Evolutionary conservation across 2,113 vertebrate genomes (phyloP).

Genomic region (Trematocara unimaculatum): DNA sequence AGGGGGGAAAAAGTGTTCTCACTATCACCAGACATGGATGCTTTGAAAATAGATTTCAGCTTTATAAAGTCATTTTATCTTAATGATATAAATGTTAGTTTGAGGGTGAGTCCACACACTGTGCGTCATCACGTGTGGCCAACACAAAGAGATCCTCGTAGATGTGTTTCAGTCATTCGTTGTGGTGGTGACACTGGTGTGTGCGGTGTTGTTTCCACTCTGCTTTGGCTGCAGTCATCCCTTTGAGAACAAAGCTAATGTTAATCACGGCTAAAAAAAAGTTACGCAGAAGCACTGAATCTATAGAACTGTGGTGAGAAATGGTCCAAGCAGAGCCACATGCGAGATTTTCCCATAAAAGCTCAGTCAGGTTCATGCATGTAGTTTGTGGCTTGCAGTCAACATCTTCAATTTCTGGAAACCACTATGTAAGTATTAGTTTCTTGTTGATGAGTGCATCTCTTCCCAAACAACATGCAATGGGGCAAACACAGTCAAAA

Average conservation of each 20-base stretch:
- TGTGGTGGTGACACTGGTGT: background rate
- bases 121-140: constrained; percentile 14
- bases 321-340: background rate
- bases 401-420: constrained; percentile 31
- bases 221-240: constrained; percentile 1
- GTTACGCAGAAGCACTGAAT: constrained; percentile 15
- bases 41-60: background rate
- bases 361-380: constrained; percentile 5
- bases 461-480: constrained; percentile 37
- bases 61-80: background rate
- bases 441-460: constrained; percentile 32
- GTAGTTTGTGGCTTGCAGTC: constrained; percentile 48
- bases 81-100: constrained; percentile 6
- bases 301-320: constrained; percentile 42
- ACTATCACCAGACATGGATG: background rate
- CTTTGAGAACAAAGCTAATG: constrained; percentile 24
- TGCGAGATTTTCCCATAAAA: constrained; percentile 40
- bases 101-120: background rate
- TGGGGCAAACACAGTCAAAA: constrained; percentile 33
- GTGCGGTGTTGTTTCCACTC: constrained; percentile 33
- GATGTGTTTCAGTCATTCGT: background rate
- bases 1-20: background rate
- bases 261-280: background rate
- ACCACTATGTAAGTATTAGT: constrained; percentile 50
- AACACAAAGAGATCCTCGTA: background rate